Evolutionary conservation across 2,797 vertebrate species (phyloP), one percentile per base, ranked within the genome.

Genomic region (Trachurus trachurus): DNA sequence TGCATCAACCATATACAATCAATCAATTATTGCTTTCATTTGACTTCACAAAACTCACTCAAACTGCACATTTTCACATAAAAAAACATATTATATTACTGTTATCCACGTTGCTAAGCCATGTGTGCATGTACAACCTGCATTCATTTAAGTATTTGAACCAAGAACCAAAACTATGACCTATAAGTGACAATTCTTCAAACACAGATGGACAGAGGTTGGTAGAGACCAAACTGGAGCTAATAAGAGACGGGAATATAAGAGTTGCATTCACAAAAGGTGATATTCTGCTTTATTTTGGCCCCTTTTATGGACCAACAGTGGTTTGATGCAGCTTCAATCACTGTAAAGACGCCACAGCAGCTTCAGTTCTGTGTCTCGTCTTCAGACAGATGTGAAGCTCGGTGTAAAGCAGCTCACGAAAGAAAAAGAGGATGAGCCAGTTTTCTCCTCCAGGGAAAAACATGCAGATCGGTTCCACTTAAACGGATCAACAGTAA

Each of bases 401-500:
- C 72, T 71, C 53, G 4, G 58, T 3, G 57, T 19, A 5, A 71
- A 80, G 59, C 59, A 37, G 69, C 66, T 78, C 59, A 5, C 26
- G 26, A 42, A 4, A 6, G 60, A 65, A 70, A 26, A 3, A 26
- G 26, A 85, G 47, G 73, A 73, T 68, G 74, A 84, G 60, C 58
- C 44, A 0, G 22, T 13, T 73, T 73, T 34, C 60, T 74, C 57
- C 59, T 71, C 69, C 68, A 9, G 62, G 44, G 21, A 45, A 60
- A 54, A 66, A 60, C 61, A 66, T 61, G 66, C 57, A 50, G 68
- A 80, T 88, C 52, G 10, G 82, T 82, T 90, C 88, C 84, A 88
- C 78, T 88, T 87, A 87, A 90, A 80, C 17, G 34, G 88, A 87
- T 90, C 76, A 76, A 59, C 74, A 61, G 69, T 80, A 80, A 86